Evolutionary conservation across 53 echinoderm and acorn worm species (phyloP), one percentile per base, ranked within the genome.

Genomic region (Stichopus horrens): DNA sequence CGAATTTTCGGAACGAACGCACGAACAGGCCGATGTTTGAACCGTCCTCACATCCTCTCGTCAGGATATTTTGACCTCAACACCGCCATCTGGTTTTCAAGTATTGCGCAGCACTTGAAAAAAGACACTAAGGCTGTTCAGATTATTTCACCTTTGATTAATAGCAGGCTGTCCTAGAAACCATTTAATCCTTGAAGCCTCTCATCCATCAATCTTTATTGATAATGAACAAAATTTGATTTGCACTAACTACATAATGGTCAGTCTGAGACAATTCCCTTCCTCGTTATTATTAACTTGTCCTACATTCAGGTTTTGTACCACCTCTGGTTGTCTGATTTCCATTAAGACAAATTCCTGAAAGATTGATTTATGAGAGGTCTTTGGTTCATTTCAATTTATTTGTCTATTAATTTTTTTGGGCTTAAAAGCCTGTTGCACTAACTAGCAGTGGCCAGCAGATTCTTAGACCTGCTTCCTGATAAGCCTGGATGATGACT

Each of bases 331-430:
- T 65, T 84, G 84, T 84, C 84, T 66, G 22, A 63, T 59, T 85
- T 66, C 67, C 85, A 85, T 85, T 68, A 85, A 16, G 85, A 68
- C 65, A 85, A 21, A 52, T 66, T 85, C 85, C 85, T 67, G 66
- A n/a, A 53, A 10, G 23, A 13, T 65, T 63, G 85, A 85, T 81
- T 81, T 57, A 81, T 81, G 81, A 81, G 7, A 81, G 20, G 71
- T 81, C 58, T 81, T 81, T 81, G 21, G 23, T 57, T 58, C 57
- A 58, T 14, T 71, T 7, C 71, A 76, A 23, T 54, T 37, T 13
- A 18, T 16, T 85, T 1, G 2, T 37, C 2, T 37, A 37, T 37
- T 37, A 37, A 37, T 37, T 37, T 37, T 37, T 55, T n/a, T 54
- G 53, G 16, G 19, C 54, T 85, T 85, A 67, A 85, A 67, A 51